These are phyloP conservation scores for Cerastoderma edule DNA, from an alignment of 2,888 invertebrate genomes.

Conservation along the genomic window DNA sequence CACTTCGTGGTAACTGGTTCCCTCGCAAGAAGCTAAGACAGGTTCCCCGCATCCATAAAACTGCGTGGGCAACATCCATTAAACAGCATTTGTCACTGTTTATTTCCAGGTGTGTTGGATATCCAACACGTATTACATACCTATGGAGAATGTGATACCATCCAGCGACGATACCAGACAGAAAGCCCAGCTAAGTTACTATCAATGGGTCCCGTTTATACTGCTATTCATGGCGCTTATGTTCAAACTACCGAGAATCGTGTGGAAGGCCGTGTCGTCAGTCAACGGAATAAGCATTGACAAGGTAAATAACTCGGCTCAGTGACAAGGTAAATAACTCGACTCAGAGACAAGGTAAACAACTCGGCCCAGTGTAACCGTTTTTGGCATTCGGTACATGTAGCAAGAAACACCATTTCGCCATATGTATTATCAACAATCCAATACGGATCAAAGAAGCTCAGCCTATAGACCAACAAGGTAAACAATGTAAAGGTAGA, in stretches of 20 bases:
- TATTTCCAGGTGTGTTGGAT: conserved; percentile 75
- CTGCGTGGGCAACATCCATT: too few relatives aligned
- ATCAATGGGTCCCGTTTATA: conserved; percentile 79
- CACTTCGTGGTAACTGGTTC: background rate
- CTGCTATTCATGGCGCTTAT: conserved; percentile 76
- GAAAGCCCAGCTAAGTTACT: conserved; percentile 74
- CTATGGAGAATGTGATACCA: conserved; percentile 73
- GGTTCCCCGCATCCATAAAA: background rate
- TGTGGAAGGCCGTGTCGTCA: conserved; percentile 72
- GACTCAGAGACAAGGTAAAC: too few relatives aligned
- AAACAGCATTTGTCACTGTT: background rate
- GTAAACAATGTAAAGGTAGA: too few relatives aligned
- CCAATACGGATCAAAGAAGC: too few relatives aligned
- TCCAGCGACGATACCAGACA: conserved; percentile 60
- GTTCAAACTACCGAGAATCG: conserved; percentile 75
- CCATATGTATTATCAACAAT: too few relatives aligned
- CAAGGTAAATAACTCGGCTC: too few relatives aligned
- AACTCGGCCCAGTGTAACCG: too few relatives aligned
- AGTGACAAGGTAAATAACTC: too few relatives aligned
- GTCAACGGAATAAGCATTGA: conserved; percentile 73
- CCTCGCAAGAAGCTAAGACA: background rate
- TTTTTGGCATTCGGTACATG: too few relatives aligned
- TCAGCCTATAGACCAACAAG: too few relatives aligned
- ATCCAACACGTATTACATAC: conserved; percentile 78
- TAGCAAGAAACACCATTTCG: too few relatives aligned